phyloP scores from a whole-genome alignment of 92 coral and sea anemone genomes.

The Porites evermanni region DNA sequence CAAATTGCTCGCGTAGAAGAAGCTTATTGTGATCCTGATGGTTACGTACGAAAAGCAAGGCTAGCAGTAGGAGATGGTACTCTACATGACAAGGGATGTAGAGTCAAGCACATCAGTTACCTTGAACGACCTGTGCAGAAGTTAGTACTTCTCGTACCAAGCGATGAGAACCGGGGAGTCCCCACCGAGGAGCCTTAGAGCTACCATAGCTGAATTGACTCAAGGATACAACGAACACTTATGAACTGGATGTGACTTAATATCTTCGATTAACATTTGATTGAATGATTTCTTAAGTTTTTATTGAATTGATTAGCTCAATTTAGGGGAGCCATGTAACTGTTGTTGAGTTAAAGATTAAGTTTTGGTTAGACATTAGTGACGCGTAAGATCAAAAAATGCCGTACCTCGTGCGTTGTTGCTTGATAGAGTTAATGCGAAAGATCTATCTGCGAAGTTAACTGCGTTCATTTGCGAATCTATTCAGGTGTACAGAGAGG shows the following conservation, averaged over 20 bases:
- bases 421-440: no score
- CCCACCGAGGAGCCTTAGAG: slow-evolving; percentile 46
- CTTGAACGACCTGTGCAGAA: slow-evolving; percentile 47
- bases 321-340: slow-evolving; percentile 52
- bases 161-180: slow-evolving; percentile 20
- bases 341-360: background rate
- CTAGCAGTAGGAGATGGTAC: slow-evolving; percentile 16
- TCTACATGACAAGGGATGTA: slow-evolving; percentile 8
- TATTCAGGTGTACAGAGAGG: background rate
- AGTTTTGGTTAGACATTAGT: no score
- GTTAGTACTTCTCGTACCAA: slow-evolving; percentile 30
- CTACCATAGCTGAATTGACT: background rate
- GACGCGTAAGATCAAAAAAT: no score
- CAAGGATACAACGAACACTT: no score
- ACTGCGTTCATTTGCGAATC: no score
- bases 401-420: no score
- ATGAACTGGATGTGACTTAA: background rate
- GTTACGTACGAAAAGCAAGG: slow-evolving; percentile 36
- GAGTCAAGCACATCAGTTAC: background rate
- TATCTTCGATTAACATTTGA: background rate
- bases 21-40: slow-evolving; percentile 10
- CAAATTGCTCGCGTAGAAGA: slow-evolving; percentile 32
- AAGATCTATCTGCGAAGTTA: no score
- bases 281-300: background rate
- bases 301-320: slow-evolving; percentile 1